Conservation (phyloP, 2,888 invertebrate genomes). For the Xanthia icteritia region DNA sequence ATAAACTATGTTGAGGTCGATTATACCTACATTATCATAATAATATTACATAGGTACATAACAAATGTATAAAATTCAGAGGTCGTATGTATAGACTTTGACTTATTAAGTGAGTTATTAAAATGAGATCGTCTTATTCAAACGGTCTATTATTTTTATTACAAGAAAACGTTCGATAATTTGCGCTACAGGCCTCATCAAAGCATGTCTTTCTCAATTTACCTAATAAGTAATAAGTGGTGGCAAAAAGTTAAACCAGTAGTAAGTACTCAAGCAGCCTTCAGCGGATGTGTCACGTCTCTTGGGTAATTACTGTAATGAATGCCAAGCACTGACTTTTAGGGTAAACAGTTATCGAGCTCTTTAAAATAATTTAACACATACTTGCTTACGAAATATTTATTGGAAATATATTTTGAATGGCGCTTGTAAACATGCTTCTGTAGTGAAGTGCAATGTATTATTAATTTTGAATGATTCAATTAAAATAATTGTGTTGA, state of each 20-base stretch:
- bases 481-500: neutral
- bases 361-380: conserved; percentile 44
- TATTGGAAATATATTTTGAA: conserved; percentile 23
- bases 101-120: too few species aligned
- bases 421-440: neutral
- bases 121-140: too few species aligned
- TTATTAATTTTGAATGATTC: neutral
- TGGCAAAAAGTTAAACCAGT: conserved; percentile 39
- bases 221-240: conserved; percentile 37
- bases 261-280: conserved; percentile 1
- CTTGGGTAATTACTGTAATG: conserved; percentile 58
- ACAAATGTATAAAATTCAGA: too few species aligned
- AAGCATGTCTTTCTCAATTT: conserved; percentile 33
- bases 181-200: neutral
- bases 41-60: too few species aligned
- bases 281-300: conserved; percentile 56
- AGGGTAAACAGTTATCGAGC: conserved; percentile 41
- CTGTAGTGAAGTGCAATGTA: neutral
- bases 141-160: neutral
- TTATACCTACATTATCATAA: too few species aligned
- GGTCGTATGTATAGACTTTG: too few species aligned
- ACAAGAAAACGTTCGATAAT: neutral
- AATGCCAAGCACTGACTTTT: conserved; percentile 69
- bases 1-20: too few species aligned
- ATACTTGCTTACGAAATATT: conserved; percentile 25